Conservation (phyloP, 2,888 invertebrate genomes). For the Catocala fraxini region DNA sequence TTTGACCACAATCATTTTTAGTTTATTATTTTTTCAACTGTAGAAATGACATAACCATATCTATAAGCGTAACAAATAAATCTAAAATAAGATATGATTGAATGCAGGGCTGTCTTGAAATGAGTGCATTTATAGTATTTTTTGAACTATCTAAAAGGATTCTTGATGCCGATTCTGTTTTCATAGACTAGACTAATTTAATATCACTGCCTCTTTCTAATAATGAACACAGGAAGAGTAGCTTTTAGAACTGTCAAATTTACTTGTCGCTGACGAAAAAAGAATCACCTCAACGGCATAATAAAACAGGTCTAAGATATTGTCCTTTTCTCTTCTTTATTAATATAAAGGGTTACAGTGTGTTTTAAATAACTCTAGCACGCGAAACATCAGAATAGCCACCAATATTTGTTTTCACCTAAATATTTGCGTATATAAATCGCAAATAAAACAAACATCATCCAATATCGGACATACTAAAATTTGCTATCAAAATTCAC, state of each 20-base stretch:
- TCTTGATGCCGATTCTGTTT: background rate
- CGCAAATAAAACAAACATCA: conserved; percentile 1
- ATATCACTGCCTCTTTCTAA: too few species aligned
- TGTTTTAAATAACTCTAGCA: too few species aligned
- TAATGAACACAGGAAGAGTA: too few species aligned
- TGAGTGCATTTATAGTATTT: conserved; percentile 4
- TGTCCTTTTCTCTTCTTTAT: too few species aligned
- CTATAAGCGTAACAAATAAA: conserved; percentile 37
- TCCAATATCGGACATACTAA: conserved; percentile 18
- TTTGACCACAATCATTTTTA: background rate
- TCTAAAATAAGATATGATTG: conserved; percentile 43
- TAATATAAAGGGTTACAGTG: too few species aligned
- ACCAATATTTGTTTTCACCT: background rate
- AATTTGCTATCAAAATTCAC: conserved; percentile 33
- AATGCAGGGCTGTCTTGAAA: conserved; percentile 46
- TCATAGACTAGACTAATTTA: background rate
- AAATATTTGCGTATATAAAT: background rate
- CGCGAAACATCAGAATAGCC: too few species aligned
- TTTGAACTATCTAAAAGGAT: conserved; percentile 6
- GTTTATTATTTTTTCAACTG: background rate
- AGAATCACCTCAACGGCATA: too few species aligned
- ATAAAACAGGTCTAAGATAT: too few species aligned
- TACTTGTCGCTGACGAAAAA: too few species aligned
- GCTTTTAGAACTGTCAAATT: too few species aligned
- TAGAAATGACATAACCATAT: conserved; percentile 29